Conservation (phyloP, 2,113 vertebrate genomes). For the Lagopus leucura region DNA sequence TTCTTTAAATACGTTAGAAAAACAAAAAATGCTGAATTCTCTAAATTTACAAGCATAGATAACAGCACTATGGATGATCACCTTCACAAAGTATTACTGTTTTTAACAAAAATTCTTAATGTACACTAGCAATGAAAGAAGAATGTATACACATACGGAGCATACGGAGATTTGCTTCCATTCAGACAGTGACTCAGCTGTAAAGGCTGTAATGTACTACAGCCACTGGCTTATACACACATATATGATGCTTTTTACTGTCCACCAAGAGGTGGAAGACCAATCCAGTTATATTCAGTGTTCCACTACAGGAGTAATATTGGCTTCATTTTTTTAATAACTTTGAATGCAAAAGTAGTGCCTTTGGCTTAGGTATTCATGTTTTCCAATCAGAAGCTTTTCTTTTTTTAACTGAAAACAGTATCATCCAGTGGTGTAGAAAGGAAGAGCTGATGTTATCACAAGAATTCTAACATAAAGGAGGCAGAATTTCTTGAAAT, state of each 20-base stretch:
- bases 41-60: neutral
- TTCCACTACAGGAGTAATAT: neutral
- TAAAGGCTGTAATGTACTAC: neutral
- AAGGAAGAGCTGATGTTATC: neutral
- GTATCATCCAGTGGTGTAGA: neutral
- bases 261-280: neutral
- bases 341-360: neutral
- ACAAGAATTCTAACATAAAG: neutral
- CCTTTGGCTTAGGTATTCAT: neutral
- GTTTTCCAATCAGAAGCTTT: neutral
- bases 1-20: neutral
- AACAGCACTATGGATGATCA: neutral
- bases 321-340: neutral
- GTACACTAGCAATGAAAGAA: neutral
- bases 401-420: neutral
- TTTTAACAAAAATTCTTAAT: accelerated
- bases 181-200: neutral
- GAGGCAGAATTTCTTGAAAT: neutral
- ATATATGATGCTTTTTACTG: neutral
- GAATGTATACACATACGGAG: neutral
- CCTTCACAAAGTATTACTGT: neutral
- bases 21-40: neutral
- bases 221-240: neutral
- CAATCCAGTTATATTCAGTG: neutral
- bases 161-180: neutral